Evolutionary conservation across 2,888 invertebrate genomes (phyloP), one percentile per base, ranked within the genome.

Genomic region (Tachystola acroxantha): DNA sequence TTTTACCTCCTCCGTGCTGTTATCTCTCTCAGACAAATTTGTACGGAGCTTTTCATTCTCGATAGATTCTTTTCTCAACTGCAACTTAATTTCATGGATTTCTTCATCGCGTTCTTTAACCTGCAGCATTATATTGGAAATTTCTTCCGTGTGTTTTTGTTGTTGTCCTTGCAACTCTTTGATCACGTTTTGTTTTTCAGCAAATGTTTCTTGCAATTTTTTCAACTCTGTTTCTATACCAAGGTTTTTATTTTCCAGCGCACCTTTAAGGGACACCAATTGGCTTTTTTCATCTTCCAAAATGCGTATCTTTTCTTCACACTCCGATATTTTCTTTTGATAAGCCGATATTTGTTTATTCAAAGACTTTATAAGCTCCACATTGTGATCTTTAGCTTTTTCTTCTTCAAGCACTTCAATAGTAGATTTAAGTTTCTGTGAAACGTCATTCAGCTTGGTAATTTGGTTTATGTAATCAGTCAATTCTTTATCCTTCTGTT

Each of bases 31-130:
- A 34, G 87, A 70, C 43, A 93, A 70, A 44, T 78, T 88, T 28
- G 82, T 82, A 42, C 90, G 91, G 45, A 93, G 66, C 49, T 90
- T 91, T 48, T 93, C 88, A 40, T 90, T 88, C 40, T 89, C 88
- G 33, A 92, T 90, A 0, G 91, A 88, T 49, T 89, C 88, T 73
- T 91, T 80, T 67, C 88, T 77, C 30, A 89, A 64, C 33, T 88
- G 78, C 35, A 90, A 63, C 46, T 90, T 75, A 30, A 77, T 74
- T 84, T 82, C 64, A 47, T 89, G 85, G 43, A 88, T 88, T 78
- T 89, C 85, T 67, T 88, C 80, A 68, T 89, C 86, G 34, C 88
- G 77, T 46, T 88, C 85, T 64, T 89, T 85, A 33, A 88, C 77
- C 66, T 89, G 72, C 5, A 68, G 45, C 53, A 68, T 66, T 39